Percentiles rank a stretch among this genome's conserved stretches.
These are phyloP conservation scores for Chouioia cunea DNA, from an alignment of 2,888 invertebrate species.

Conservation along the genomic window DNA sequence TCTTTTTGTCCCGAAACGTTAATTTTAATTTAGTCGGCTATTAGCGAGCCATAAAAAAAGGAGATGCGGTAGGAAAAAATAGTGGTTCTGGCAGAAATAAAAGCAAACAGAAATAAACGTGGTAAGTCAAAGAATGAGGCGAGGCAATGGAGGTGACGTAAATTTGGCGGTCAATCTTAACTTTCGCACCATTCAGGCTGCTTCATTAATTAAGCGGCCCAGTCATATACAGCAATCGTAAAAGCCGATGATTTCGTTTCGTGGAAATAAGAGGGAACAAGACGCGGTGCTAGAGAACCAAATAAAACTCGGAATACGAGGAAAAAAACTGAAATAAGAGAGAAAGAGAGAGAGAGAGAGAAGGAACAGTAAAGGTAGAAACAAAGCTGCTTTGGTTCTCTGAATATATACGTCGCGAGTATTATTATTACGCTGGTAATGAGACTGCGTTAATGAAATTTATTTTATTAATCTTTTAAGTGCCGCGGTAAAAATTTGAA, in stretches of 20 bases:
- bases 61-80: neutral
- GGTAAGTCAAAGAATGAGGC: conserved; percentile 16
- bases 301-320: conserved; percentile 18
- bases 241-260: conserved; percentile 54
- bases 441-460: no score
- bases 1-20: conserved; percentile 39
- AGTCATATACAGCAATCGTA: conserved; percentile 53
- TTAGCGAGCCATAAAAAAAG: conserved; percentile 32
- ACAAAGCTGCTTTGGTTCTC: no score
- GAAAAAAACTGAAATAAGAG: conserved; percentile 7
- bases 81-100: neutral
- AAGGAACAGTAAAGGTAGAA: no score
- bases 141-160: conserved; percentile 36
- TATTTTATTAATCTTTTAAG: no score
- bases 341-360: no score
- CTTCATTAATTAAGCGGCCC: conserved; percentile 57
- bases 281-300: conserved; percentile 38
- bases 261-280: conserved; percentile 49
- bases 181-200: conserved; percentile 42
- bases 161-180: conserved; percentile 45
- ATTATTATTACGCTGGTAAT: no score
- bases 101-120: neutral
- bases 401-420: no score
- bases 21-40: conserved; percentile 42
- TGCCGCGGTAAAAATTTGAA: no score